These are phyloP conservation scores for Prionailurus bengalensis DNA, from an alignment of 2,113 vertebrate species.

Conservation along the genomic window DNA sequence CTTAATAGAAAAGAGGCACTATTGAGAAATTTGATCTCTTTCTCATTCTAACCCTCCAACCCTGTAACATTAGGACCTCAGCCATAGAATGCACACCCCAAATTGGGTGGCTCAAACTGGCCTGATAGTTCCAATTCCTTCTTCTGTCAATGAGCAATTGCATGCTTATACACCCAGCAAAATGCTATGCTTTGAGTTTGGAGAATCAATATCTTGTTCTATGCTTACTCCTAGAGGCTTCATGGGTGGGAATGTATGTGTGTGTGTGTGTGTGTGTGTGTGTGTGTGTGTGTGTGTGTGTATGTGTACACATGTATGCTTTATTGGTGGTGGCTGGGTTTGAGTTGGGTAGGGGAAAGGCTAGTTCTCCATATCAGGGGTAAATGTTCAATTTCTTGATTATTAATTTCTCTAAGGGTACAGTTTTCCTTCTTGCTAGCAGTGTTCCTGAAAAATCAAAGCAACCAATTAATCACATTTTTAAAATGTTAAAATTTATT, in stretches of 20 bases:
- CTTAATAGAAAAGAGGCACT: slow-evolving; percentile 26
- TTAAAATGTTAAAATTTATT: background rate
- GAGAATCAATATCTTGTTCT: background rate
- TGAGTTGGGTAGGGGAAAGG: background rate
- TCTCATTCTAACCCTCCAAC: background rate
- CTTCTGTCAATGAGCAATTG: background rate
- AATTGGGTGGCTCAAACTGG: background rate
- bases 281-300: too few species aligned
- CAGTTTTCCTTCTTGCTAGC: slow-evolving; percentile 36
- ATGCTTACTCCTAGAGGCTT: background rate
- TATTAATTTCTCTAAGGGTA: background rate
- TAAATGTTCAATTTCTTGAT: background rate
- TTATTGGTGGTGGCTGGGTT: background rate
- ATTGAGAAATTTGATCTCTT: background rate
- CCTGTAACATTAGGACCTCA: background rate
- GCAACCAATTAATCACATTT: slow-evolving; percentile 34
- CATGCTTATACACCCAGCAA: background rate
- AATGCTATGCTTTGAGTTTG: slow-evolving; percentile 24
- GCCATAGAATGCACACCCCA: background rate
- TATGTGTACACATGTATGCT: background rate
- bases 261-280: background rate
- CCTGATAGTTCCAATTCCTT: background rate
- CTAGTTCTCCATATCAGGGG: background rate
- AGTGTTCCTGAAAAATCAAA: slow-evolving; percentile 45
- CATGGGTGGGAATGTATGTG: background rate